Evolutionary conservation across 2,113 vertebrate species (phyloP).

Genomic region (Trichechus manatus): DNA sequence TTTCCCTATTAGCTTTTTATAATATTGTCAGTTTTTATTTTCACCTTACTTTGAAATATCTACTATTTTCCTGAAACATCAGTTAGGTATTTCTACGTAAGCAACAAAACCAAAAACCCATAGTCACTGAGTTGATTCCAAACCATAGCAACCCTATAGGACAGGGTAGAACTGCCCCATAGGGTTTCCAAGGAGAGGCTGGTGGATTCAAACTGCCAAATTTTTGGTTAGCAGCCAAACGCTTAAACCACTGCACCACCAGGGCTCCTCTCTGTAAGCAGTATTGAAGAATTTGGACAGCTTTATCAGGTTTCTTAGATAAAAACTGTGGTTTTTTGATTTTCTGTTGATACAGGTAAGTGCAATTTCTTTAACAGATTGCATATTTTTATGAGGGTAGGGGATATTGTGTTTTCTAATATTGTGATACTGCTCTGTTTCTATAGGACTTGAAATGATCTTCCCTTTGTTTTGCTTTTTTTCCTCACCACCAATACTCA

Average conservation of each 20-base stretch:
- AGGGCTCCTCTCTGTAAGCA: neutral
- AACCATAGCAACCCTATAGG: too few species aligned
- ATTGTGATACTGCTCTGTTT: neutral
- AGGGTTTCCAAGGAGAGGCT: too few species aligned
- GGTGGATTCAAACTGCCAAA: too few species aligned
- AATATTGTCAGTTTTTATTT: neutral
- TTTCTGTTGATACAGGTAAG: neutral
- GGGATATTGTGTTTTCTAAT: neutral
- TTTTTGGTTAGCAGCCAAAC: too few species aligned
- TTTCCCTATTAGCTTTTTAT: constrained; percentile 4
- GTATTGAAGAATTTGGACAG: neutral
- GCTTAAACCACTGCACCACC: too few species aligned
- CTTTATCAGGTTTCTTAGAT: neutral
- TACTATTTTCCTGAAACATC: constrained; percentile 1
- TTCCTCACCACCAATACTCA: neutral
- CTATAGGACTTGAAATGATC: neutral
- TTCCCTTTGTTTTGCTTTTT: neutral
- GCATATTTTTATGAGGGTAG: neutral
- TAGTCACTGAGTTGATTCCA: too few species aligned
- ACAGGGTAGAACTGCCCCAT: too few species aligned
- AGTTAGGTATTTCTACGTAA: neutral
- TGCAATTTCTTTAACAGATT: neutral
- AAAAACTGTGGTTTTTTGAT: neutral
- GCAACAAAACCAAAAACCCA: too few species aligned
- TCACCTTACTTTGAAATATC: neutral